These are phyloP conservation scores for Zosterops hypoxanthus DNA, from an alignment of 2,113 vertebrate genomes.

Conservation along the genomic window DNA sequence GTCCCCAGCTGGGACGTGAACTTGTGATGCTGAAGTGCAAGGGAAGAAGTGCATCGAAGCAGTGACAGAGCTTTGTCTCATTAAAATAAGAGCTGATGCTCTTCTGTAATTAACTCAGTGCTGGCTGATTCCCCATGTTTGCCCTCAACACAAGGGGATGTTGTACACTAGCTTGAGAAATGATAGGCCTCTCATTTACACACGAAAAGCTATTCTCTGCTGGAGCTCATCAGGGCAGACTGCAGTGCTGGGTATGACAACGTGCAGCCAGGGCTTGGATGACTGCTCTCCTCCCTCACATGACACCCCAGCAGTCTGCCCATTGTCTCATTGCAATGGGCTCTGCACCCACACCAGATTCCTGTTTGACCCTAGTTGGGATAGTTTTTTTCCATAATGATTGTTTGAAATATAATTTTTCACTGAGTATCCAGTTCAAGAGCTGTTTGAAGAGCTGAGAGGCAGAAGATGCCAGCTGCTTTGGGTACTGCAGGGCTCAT, in stretches of 20 bases:
- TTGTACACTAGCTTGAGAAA: slow-evolving; percentile 28
- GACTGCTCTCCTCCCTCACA: background rate
- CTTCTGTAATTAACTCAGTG: slow-evolving; percentile 48
- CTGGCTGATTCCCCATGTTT: slow-evolving; percentile 8
- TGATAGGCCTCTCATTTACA: slow-evolving; percentile 48
- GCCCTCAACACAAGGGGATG: slow-evolving; percentile 41
- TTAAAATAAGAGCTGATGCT: background rate
- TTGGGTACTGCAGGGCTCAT: background rate
- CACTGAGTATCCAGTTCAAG: background rate
- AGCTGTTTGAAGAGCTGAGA: background rate
- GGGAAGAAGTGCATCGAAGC: background rate
- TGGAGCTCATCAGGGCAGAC: background rate
- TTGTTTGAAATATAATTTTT: slow-evolving; percentile 19
- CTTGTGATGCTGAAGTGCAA: background rate
- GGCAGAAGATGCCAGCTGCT: background rate
- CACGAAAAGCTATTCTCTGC: background rate
- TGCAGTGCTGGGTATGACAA: background rate
- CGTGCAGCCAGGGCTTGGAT: fast-evolving
- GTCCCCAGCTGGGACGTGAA: slow-evolving; percentile 12
- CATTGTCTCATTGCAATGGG: background rate
- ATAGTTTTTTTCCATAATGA: background rate
- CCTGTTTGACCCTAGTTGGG: background rate
- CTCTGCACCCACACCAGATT: background rate
- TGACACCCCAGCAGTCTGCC: too few species aligned
- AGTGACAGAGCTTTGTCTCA: background rate